phyloP scores from a whole-genome alignment of 2,888 invertebrate genomes.

The Cephus runcator region DNA sequence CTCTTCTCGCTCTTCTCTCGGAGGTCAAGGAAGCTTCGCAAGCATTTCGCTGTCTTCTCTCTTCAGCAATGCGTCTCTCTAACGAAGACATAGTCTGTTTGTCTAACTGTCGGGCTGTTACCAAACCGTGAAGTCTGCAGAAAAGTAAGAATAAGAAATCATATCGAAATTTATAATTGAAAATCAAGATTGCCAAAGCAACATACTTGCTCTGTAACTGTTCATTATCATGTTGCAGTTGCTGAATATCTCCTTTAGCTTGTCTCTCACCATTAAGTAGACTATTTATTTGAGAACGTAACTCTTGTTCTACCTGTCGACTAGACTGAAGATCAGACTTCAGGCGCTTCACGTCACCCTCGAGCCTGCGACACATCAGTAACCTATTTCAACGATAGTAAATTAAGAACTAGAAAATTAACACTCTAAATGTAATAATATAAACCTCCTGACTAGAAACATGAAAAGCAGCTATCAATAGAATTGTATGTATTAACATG shows the following conservation, averaged over 20 bases:
- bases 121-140: slow-evolving; percentile 77
- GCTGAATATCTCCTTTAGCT: slow-evolving; percentile 77
- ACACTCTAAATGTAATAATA: neutral
- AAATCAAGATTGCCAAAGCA: slow-evolving; percentile 4
- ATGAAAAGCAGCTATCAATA: neutral
- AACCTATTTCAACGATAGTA: slow-evolving; percentile 44
- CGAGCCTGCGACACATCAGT: slow-evolving; percentile 71
- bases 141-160: slow-evolving; percentile 12
- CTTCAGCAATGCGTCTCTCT: slow-evolving; percentile 87
- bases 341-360: slow-evolving; percentile 77
- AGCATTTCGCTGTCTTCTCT: slow-evolving; percentile 80
- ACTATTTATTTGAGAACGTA: slow-evolving; percentile 75
- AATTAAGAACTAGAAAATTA: slow-evolving; percentile 11
- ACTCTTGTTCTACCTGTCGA: slow-evolving; percentile 77
- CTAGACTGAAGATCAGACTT: slow-evolving; percentile 80
- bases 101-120: slow-evolving; percentile 79
- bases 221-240: slow-evolving; percentile 88
- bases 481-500: neutral
- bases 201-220: slow-evolving; percentile 84
- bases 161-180: slow-evolving; percentile 1
- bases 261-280: slow-evolving; percentile 76
- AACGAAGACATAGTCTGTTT: slow-evolving; percentile 79
- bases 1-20: slow-evolving; percentile 78
- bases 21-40: slow-evolving; percentile 79
- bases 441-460: neutral